Conservation (phyloP, 1,140 invertebrate species). For the Euglossa dilemma region DNA sequence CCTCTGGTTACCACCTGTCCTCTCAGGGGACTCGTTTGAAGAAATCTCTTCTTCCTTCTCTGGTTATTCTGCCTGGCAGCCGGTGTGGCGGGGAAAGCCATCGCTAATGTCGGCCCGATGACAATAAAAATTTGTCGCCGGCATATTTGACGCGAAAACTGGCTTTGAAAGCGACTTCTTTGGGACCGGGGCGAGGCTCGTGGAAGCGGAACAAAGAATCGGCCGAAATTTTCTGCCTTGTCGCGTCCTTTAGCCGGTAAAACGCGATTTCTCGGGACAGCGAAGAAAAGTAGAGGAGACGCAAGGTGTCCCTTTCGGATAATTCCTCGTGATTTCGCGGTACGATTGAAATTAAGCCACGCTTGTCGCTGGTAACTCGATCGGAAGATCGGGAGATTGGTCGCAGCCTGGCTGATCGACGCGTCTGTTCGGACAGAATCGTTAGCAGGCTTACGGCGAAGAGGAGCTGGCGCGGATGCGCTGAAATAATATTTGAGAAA, state of each 20-base stretch:
- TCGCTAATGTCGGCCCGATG: constrained; percentile 48
- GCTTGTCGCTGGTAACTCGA: neutral
- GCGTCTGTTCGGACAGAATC: neutral
- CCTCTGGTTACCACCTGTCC: constrained; percentile 77
- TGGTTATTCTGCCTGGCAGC: constrained; percentile 41
- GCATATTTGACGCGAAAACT: constrained; percentile 79
- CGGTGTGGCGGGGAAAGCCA: neutral
- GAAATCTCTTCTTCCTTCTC: constrained; percentile 52
- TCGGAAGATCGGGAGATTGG: neutral
- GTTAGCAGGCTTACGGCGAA: neutral
- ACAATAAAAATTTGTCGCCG: constrained; percentile 82
- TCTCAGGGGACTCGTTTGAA: constrained; percentile 58
- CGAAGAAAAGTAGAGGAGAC: neutral
- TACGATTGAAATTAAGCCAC: neutral
- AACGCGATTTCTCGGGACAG: constrained; percentile 30
- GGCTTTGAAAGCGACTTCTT: constrained; percentile 39
- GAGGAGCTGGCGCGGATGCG: neutral
- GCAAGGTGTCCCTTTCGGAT: neutral
- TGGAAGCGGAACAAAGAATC: constrained; percentile 22
- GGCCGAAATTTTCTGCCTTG: constrained; percentile 78
- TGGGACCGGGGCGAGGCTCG: neutral
- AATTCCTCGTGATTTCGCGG: constrained; percentile 21
- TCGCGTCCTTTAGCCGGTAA: constrained; percentile 62
- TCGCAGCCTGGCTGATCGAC: neutral
- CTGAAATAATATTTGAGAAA: constrained; percentile 45